Evolutionary conservation across 2,113 vertebrate genomes (phyloP).

Genomic region (Azemiops feae): DNA sequence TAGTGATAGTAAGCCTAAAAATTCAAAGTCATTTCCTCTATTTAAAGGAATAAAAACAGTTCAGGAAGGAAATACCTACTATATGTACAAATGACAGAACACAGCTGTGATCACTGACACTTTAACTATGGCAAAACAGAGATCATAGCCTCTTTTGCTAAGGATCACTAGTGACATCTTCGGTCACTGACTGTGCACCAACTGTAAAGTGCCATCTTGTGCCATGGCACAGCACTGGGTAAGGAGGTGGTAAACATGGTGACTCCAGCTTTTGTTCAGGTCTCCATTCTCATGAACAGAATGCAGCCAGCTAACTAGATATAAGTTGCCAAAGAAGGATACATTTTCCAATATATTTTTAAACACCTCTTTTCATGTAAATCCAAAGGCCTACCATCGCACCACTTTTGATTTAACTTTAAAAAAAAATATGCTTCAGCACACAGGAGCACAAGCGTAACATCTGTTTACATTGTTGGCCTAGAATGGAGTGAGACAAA

Average conservation of each 20-base stretch:
- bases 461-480: neutral
- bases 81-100: neutral
- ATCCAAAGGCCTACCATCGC: neutral
- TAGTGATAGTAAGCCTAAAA: neutral
- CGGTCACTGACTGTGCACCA: neutral
- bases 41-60: neutral
- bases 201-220: neutral
- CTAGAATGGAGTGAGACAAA: neutral
- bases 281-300: neutral
- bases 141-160: neutral
- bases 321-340: neutral
- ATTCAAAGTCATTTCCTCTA: neutral
- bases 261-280: neutral
- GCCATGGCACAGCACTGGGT: neutral
- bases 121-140: neutral
- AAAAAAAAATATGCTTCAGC: neutral
- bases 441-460: neutral
- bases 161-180: neutral
- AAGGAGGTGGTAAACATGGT: neutral
- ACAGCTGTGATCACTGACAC: neutral
- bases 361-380: neutral
- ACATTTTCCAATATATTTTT: neutral
- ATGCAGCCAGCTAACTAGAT: neutral
- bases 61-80: neutral
- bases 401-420: neutral